phyloP scores from a whole-genome alignment of 2,797 vertebrate species.

The Rhabdomys pumilio region DNA sequence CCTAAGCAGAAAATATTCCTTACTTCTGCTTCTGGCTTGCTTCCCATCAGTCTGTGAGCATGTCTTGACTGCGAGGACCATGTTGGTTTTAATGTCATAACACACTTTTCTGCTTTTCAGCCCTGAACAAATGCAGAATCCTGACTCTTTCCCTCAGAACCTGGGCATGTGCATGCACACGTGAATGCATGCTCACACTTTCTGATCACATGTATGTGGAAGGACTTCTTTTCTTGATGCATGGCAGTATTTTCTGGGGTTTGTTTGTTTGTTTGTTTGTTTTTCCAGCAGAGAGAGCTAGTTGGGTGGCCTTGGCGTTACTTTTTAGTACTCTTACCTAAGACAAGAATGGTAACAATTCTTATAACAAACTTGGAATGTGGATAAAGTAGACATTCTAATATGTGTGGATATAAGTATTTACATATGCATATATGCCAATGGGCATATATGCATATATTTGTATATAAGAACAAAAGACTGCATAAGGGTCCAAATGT shows the following conservation, averaged over 20 bases:
- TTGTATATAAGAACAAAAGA: background rate
- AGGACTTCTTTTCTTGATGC: background rate
- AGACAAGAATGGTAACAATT: conserved; percentile 24
- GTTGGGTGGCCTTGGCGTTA: background rate
- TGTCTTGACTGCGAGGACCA: background rate
- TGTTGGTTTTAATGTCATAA: background rate
- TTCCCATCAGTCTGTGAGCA: background rate
- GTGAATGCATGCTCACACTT: background rate
- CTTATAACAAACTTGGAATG: background rate
- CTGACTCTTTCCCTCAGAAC: background rate
- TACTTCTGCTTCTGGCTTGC: conserved; percentile 5
- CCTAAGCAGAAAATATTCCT: conserved; percentile 12
- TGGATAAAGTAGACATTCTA: conserved; percentile 18
- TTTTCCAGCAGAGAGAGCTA: background rate
- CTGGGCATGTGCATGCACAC: too few species aligned
- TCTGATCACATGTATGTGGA: background rate
- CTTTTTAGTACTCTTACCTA: conserved; percentile 52
- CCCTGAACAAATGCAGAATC: background rate
- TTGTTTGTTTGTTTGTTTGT: background rate
- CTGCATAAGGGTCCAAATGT: too few species aligned
- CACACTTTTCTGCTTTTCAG: background rate
- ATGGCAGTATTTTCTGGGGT: background rate
- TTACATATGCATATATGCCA: background rate
- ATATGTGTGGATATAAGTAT: background rate
- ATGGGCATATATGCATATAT: background rate